Evolutionary conservation across 2,113 vertebrate species (phyloP).

Genomic region (Saguinus midas): DNA sequence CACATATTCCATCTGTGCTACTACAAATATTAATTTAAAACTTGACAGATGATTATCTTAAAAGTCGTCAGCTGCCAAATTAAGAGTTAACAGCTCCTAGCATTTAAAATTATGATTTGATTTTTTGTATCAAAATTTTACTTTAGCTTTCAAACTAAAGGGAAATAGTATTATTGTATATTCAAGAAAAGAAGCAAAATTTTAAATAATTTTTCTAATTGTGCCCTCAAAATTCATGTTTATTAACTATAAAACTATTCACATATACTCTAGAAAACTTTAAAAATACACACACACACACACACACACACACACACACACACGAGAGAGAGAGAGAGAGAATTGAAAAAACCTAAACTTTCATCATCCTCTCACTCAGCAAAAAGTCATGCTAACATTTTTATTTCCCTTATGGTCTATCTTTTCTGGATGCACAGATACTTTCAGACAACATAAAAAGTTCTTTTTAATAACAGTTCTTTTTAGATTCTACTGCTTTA

Average conservation of each 20-base stretch:
- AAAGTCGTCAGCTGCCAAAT: constrained; percentile 11
- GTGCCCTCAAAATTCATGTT: background rate
- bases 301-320: no score
- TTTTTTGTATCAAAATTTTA: background rate
- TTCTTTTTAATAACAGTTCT: background rate
- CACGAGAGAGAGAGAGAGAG: no score
- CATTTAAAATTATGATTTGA: background rate
- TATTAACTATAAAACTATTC: background rate
- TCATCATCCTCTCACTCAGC: background rate
- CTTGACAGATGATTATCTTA: constrained; percentile 12
- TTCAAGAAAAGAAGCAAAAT: constrained; percentile 18
- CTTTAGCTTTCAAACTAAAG: background rate
- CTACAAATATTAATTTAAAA: constrained; percentile 49
- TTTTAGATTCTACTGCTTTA: background rate
- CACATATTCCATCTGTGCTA: constrained; percentile 4
- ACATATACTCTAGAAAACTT: background rate
- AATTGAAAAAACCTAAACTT: background rate
- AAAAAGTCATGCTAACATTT: background rate
- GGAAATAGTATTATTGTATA: background rate
- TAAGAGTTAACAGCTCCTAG: background rate
- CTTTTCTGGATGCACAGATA: background rate
- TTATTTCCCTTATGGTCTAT: background rate
- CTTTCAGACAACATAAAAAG: background rate
- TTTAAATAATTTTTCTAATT: background rate
- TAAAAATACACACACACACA: background rate